These are phyloP conservation scores for Hypena proboscidalis DNA, from an alignment of 2,888 invertebrate genomes.

Conservation along the genomic window DNA sequence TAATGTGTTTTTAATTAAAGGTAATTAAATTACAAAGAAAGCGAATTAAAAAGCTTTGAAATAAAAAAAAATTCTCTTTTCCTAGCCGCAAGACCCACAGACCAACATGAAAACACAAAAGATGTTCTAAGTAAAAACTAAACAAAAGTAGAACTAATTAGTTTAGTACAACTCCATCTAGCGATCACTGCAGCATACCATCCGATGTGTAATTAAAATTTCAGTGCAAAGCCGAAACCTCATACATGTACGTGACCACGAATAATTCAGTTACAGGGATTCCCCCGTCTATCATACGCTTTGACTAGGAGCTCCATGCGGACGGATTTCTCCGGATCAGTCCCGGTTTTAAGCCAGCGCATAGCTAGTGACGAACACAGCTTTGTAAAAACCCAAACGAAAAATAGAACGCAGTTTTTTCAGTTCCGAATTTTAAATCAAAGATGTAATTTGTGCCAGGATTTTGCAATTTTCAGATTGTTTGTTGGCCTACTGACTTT, in stretches of 20 bases:
- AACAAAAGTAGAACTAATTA: slow-evolving; percentile 25
- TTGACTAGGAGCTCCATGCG: slow-evolving; percentile 46
- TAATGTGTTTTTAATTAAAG: too few species aligned
- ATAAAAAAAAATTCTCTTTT: too few species aligned
- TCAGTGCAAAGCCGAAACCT: slow-evolving; percentile 74
- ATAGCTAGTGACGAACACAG: not conserved
- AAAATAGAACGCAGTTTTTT: not conserved
- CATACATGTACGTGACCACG: slow-evolving; percentile 71
- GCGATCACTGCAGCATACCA: slow-evolving; percentile 33
- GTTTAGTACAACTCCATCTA: slow-evolving; percentile 30
- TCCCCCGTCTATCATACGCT: slow-evolving; percentile 70
- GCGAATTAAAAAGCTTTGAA: too few species aligned
- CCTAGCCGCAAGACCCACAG: too few species aligned
- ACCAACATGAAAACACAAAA: not conserved
- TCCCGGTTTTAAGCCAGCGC: slow-evolving; percentile 6
- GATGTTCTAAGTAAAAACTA: slow-evolving; percentile 8
- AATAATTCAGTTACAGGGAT: slow-evolving; percentile 75
- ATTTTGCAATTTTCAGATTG: too few species aligned
- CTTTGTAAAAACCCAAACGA: not conserved
- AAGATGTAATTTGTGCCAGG: too few species aligned
- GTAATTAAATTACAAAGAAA: too few species aligned
- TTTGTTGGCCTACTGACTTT: too few species aligned
- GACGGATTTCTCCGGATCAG: slow-evolving; percentile 15
- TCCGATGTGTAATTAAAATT: slow-evolving; percentile 72
- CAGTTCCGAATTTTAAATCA: not conserved